Base-by-base conservation (phyloP, 2,113 vertebrate species). In the Plestiodon gilberti region DNA sequence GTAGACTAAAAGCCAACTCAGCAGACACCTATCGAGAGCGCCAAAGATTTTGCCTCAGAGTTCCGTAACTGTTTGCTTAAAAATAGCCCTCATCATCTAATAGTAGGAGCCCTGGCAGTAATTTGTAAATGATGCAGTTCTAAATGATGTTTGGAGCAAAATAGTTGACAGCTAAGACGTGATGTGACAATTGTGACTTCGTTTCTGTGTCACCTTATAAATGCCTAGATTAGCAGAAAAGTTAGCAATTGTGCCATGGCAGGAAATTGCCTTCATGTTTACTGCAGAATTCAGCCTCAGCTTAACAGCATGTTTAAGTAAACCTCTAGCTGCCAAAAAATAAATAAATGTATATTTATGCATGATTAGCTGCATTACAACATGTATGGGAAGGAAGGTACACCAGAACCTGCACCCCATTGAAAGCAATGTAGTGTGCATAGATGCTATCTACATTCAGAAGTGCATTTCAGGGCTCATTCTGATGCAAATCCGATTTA, bases 1-100 rank as follows among this genome's bases (percentile, higher is more conserved):
- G 11, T 4, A 78, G 59, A 82, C 74, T 67, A 62, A 84, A 57
- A 71, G 64, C 85, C 82, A n/a, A 78, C 82, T 82, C 38, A 57
- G 20, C 5, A 88, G 71, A 55, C 28, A 85, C 2, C 55, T 59
- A 22, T 67, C 76, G 82, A 81, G 75, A 88, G 89, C 3, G 25
- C 38, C 28, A 76, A 33, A 30, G 70, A 79, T 43, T 81, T 73
- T 84, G 55, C 38, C 65, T 67, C 78, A 33, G 55, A 77, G 62
- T n/a, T 81, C 67, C 81, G 61, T 57, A 79, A 71, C 57, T 76
- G 71, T 78, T 86, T 77, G 55, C 57, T 69, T 15, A 69, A 28
- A n/a, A 70, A 71, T 71, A 81, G 43, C 22, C 73, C 23, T 22
- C 35, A 13, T 62, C 55, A 87, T 87, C 65, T 79, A 78, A 67